A percentile compares a stretch with the other conserved stretches of the same genome.
Conservation (phyloP, 2,797 vertebrate genomes). For the Vireo griseus region DNA sequence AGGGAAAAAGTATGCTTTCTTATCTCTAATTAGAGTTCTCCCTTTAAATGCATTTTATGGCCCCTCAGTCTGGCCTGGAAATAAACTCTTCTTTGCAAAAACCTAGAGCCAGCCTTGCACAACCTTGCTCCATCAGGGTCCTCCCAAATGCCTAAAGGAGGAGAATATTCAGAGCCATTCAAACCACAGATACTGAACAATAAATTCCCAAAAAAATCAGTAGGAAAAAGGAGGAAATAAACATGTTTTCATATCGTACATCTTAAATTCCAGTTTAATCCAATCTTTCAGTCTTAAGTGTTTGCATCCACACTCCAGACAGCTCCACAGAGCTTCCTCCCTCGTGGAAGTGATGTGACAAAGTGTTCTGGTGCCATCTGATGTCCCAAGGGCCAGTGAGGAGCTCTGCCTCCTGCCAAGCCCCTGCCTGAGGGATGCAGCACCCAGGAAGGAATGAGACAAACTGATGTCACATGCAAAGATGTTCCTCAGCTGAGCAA, state of each 20-base stretch:
- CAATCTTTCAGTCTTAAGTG: background rate
- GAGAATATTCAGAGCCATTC: background rate
- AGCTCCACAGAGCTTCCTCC: background rate
- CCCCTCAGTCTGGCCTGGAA: background rate
- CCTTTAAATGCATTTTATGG: background rate
- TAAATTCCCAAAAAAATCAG: background rate
- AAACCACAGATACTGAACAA: accelerated
- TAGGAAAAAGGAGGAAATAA: background rate
- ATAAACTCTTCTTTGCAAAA: background rate
- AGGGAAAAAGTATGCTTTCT: background rate
- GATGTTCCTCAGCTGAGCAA: background rate
- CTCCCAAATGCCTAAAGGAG: background rate
- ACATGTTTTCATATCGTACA: accelerated
- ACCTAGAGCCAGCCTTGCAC: background rate
- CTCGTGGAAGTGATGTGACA: background rate
- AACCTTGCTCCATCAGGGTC: background rate
- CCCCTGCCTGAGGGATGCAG: background rate
- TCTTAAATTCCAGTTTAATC: background rate
- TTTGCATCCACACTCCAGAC: background rate
- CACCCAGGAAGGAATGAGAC: background rate
- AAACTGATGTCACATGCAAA: background rate
- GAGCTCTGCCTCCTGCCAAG: background rate
- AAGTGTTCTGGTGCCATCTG: background rate
- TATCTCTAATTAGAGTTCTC: background rate
- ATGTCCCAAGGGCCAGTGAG: background rate